A percentile compares a stretch with the other conserved stretches of the same genome.
Evolutionary conservation across 2,113 vertebrate genomes (phyloP).

Genomic region (Microcebus jonahi): DNA sequence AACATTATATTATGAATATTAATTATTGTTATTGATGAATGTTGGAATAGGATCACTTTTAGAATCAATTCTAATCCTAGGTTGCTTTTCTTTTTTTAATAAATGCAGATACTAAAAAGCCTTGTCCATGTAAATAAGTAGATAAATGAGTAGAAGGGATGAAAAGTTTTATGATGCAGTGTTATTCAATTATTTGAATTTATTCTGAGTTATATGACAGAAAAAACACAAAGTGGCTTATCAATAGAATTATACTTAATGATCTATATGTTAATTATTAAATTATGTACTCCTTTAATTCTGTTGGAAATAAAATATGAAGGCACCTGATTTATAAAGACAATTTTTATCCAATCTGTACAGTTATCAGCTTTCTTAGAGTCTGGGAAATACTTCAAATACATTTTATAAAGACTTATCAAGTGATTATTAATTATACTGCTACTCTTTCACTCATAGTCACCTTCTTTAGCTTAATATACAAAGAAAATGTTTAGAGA

Average conservation of each 20-base stretch:
- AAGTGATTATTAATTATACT: not conserved
- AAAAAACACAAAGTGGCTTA: not conserved
- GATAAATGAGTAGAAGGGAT: not conserved
- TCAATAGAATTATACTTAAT: not conserved
- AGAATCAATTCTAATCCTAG: not conserved
- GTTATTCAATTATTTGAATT: conserved; percentile 16
- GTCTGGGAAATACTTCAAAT: not conserved
- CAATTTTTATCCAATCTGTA: not conserved
- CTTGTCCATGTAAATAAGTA: not conserved
- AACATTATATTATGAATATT: not conserved
- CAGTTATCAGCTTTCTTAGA: not conserved
- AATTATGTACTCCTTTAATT: not conserved
- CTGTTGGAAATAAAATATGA: conserved; percentile 16
- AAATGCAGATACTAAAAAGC: not conserved
- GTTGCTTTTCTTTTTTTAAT: not conserved
- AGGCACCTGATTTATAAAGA: not conserved
- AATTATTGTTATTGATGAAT: not conserved
- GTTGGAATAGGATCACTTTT: not conserved
- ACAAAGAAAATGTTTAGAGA: not conserved
- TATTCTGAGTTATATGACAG: not conserved
- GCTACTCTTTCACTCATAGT: not conserved
- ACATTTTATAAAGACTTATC: not conserved
- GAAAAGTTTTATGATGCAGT: not conserved
- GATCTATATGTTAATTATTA: conserved; percentile 7
- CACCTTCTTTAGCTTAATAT: not conserved